Base-by-base conservation (phyloP, 2,113 vertebrate genomes). In the Emydocephalus ijimae region DNA sequence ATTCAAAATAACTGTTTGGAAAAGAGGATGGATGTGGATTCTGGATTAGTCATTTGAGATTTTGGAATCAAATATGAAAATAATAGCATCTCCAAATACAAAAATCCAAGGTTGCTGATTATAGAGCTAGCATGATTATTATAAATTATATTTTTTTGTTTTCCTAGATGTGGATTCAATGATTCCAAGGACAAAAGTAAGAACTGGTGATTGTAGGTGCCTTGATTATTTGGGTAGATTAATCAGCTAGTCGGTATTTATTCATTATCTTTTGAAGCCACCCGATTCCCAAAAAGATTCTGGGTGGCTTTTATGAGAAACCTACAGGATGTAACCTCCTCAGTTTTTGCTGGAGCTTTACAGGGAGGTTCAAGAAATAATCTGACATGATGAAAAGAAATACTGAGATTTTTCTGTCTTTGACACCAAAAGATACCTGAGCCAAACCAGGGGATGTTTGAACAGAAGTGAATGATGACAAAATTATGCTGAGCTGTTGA, bases 401-500 rank as follows among this genome's bases (percentile, higher is more conserved):
- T 94, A 92, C 91, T 87, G 48, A 93, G 48, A 88, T 92, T 95
- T 92, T 92, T 93, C 93, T 88, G 95, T 3, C 85, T 93, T 93
- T 96, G 96, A 95, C 95, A 94, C 90, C 54, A 48, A 94, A 92
- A 95, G 61, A 74, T 89, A 95, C 29, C 93, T 55, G 94, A 95
- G 95, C 96, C 96, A 96, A 96, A 95, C 95, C 56, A 0, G 95
- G 93, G 94, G 92, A 95, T 92, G 93, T 97, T 97, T 96, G 94
- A 94, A 92, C 92, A 95, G 81, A 43, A 87, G 93, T 95, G 89
- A 94, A 94, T 95, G 93, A 94, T 96, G 96, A 94, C 55, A 61
- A 95, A 92, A 90, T 95, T n/a, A 50, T 23, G 96, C 95, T 95
- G 95, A 95, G 94, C 95, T 93, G 91, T 96, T 97, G 93, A 95